phyloP scores from a whole-genome alignment of 2,797 vertebrate species.

The Calcarius lapponicus region DNA sequence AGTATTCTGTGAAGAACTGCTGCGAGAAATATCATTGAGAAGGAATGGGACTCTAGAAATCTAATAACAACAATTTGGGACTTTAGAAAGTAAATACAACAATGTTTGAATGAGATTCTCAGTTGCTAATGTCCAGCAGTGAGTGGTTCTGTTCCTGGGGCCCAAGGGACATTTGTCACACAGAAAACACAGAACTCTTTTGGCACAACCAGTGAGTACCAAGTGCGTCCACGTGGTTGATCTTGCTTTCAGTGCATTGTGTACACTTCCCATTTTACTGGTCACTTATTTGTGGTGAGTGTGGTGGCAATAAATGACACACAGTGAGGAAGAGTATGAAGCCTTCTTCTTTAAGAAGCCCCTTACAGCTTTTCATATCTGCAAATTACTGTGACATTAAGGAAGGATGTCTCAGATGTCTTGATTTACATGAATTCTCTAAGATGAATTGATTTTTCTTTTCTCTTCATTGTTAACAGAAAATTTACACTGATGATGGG shows the following conservation, averaged over 20 bases:
- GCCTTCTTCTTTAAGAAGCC: neutral
- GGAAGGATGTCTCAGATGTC: neutral
- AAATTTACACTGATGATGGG: constrained; percentile 84
- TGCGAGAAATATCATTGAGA: too few species aligned
- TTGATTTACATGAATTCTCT: neutral
- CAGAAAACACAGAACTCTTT: neutral
- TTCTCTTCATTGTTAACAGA: constrained; percentile 71
- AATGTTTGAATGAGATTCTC: neutral
- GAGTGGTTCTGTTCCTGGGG: neutral
- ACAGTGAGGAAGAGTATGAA: neutral
- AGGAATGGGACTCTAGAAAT: too few species aligned
- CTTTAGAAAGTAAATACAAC: too few species aligned
- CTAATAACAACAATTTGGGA: too few species aligned
- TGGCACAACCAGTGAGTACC: neutral
- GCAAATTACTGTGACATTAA: neutral
- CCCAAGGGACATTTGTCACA: fast-evolving
- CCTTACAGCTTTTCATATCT: neutral
- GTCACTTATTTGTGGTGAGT: neutral
- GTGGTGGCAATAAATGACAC: neutral
- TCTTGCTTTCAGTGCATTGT: neutral
- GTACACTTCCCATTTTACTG: neutral
- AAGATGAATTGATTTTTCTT: neutral
- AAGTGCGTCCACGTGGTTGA: constrained; percentile 32
- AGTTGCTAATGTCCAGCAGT: neutral
- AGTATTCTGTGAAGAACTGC: too few species aligned